phyloP scores from a whole-genome alignment of 2,888 invertebrate species.

The Alviniconcha strummeri region DNA sequence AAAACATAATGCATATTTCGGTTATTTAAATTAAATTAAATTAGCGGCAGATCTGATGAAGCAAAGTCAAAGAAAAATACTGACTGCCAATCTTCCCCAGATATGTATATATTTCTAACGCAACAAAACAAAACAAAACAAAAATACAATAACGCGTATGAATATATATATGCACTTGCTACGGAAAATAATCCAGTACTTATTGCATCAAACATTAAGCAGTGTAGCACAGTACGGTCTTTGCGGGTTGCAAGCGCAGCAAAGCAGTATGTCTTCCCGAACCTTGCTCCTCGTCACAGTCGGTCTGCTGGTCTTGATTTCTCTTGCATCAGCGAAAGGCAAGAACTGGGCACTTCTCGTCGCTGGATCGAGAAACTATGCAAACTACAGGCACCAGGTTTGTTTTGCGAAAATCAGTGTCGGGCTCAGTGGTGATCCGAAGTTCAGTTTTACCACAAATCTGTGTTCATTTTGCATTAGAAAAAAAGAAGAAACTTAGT shows the following conservation, averaged over 20 bases:
- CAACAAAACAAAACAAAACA: background rate
- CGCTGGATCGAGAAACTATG: slow-evolving; percentile 78
- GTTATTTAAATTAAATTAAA: too few relatives aligned
- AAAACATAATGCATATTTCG: too few relatives aligned
- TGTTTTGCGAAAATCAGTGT: background rate
- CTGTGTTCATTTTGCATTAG: too few relatives aligned
- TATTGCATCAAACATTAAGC: too few relatives aligned
- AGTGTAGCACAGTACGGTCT: background rate
- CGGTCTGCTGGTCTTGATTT: background rate
- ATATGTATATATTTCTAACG: too few relatives aligned
- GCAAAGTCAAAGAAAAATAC: background rate
- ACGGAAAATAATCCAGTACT: too few relatives aligned
- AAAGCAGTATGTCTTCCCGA: background rate
- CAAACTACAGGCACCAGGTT: slow-evolving; percentile 80
- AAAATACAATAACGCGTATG: background rate
- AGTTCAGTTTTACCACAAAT: too few relatives aligned
- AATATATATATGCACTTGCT: background rate
- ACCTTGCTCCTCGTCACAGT: background rate
- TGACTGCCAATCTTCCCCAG: too few relatives aligned
- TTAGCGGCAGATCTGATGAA: too few relatives aligned
- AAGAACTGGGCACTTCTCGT: slow-evolving; percentile 77
- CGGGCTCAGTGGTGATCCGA: too few relatives aligned
- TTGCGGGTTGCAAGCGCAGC: background rate
- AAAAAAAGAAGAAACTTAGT: too few relatives aligned
- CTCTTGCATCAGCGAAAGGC: background rate